Evolutionary conservation across 1,140 invertebrate species (phyloP).

Genomic region (Drosophila asahinai): DNA sequence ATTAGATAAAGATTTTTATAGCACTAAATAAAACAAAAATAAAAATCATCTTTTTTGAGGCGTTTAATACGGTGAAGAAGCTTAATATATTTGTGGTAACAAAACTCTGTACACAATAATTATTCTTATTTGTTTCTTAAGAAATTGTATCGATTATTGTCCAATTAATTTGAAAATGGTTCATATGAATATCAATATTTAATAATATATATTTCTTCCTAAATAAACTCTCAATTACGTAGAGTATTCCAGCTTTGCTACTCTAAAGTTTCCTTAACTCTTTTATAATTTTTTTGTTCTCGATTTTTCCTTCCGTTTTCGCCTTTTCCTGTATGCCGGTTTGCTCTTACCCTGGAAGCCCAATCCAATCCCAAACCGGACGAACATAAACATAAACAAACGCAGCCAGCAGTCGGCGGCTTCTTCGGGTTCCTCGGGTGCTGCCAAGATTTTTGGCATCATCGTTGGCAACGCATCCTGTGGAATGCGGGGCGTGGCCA

Average conservation of each 20-base stretch:
- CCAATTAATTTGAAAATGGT: too few species aligned
- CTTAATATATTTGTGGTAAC: too few species aligned
- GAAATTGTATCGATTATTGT: too few species aligned
- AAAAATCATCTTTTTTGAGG: too few species aligned
- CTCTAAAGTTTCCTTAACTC: neutral
- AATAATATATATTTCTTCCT: too few species aligned
- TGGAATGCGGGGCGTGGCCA: slow-evolving; percentile 56
- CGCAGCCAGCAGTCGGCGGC: slow-evolving; percentile 42
- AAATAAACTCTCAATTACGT: too few species aligned
- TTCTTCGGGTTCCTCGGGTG: slow-evolving; percentile 29
- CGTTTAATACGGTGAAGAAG: too few species aligned
- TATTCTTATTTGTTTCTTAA: too few species aligned
- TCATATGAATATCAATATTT: too few species aligned
- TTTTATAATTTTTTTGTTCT: neutral
- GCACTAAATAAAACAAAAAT: too few species aligned
- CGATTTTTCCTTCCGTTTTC: slow-evolving; percentile 1
- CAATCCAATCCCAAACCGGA: slow-evolving; percentile 21
- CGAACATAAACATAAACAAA: slow-evolving; percentile 74
- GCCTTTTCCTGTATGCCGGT: neutral
- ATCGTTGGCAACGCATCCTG: slow-evolving; percentile 78
- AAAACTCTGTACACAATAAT: too few species aligned
- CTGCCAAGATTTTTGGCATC: slow-evolving; percentile 74
- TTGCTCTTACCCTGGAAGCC: slow-evolving; percentile 26
- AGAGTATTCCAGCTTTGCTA: slow-evolving; percentile 15
- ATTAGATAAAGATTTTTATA: neutral